A percentile compares a stretch with the other conserved stretches of the same genome.
These are phyloP conservation scores for Heteromyza rotundicornis DNA, from an alignment of 2,888 invertebrate species.

Conservation along the genomic window DNA sequence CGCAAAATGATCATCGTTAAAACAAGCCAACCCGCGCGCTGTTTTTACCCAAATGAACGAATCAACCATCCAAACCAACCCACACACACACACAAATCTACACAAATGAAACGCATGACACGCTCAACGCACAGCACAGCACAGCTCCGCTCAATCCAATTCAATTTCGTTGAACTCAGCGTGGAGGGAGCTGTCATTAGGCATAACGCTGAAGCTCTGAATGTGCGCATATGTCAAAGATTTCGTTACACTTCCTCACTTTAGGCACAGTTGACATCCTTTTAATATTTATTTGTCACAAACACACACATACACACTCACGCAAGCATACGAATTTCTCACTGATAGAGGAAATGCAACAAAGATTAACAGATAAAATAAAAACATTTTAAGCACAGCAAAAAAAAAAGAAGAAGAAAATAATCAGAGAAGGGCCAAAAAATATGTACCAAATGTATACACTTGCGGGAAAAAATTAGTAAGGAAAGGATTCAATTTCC, in stretches of 20 bases:
- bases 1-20: conserved; percentile 18
- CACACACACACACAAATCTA: not conserved
- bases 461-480: too few relatives aligned
- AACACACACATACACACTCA: not conserved
- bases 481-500: too few relatives aligned
- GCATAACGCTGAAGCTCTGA: not conserved
- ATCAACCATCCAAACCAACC: not conserved
- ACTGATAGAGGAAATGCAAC: not conserved
- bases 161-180: not conserved
- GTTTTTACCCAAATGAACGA: too few relatives aligned
- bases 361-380: not conserved
- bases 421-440: too few relatives aligned
- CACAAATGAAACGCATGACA: too few relatives aligned
- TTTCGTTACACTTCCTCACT: conserved; percentile 25
- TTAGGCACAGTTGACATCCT: conserved; percentile 21
- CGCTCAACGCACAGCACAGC: not conserved
- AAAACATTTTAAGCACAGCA: not conserved
- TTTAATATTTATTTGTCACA: conserved; percentile 23
- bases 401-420: too few relatives aligned
- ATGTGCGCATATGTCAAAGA: conserved; percentile 26
- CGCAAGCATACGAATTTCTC: not conserved
- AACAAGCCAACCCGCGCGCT: too few relatives aligned
- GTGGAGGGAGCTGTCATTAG: not conserved
- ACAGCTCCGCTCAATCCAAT: not conserved
- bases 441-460: too few relatives aligned